Conservation (phyloP, 2,888 invertebrate species). For the Netelia virgata region DNA sequence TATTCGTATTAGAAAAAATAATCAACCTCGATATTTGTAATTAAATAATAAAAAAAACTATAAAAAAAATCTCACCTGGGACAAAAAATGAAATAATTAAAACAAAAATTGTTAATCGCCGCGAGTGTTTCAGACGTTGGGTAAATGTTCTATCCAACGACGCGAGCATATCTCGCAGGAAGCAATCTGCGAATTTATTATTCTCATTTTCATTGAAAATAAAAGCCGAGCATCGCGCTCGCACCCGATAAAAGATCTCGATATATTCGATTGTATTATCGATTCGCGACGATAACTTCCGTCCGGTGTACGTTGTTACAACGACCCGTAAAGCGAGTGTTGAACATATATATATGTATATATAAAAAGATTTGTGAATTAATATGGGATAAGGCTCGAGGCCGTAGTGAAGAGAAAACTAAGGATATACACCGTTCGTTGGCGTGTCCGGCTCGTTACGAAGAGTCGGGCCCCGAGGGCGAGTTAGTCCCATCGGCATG, state of each 20-base stretch:
- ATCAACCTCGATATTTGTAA: too few species aligned
- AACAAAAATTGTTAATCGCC: too few species aligned
- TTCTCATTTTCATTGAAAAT: not conserved
- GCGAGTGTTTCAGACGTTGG: not conserved
- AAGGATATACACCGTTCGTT: slow-evolving; percentile 46
- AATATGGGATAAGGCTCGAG: slow-evolving; percentile 55
- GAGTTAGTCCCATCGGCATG: not conserved
- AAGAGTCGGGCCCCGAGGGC: slow-evolving; percentile 39
- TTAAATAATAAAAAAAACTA: too few species aligned
- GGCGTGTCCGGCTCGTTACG: slow-evolving; percentile 71
- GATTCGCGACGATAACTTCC: slow-evolving; percentile 49
- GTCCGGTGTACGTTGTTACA: slow-evolving; percentile 32
- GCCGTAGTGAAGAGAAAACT: slow-evolving; percentile 41
- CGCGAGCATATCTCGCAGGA: not conserved
- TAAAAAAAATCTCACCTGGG: too few species aligned
- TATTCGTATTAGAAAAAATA: too few species aligned
- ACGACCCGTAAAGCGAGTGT: not conserved
- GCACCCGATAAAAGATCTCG: slow-evolving; percentile 50
- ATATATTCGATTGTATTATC: slow-evolving; percentile 43
- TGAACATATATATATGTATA: not conserved
- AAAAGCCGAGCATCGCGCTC: slow-evolving; percentile 16
- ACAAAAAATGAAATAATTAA: too few species aligned
- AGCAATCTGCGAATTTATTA: slow-evolving; percentile 31
- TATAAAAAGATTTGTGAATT: slow-evolving; percentile 45
- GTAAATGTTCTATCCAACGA: not conserved